These are phyloP conservation scores for Agrilus mali DNA, from an alignment of 2,888 invertebrate genomes.

Conservation along the genomic window DNA sequence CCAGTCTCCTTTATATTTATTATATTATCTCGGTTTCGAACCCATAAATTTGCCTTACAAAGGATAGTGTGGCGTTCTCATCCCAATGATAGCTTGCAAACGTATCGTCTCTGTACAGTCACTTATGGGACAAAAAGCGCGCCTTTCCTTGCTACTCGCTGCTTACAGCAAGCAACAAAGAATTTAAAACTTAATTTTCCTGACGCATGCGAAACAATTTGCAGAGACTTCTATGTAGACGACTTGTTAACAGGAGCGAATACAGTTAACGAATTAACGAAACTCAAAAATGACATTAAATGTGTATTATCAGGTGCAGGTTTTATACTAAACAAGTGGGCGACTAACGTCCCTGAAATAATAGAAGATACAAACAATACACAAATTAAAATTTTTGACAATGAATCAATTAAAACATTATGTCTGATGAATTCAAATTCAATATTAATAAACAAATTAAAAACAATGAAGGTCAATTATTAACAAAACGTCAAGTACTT, in stretches of 20 bases:
- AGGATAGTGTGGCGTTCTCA: not conserved
- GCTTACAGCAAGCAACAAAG: constrained; percentile 1
- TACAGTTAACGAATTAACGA: not conserved
- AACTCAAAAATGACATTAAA: not conserved
- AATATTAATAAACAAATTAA: too few relatives aligned
- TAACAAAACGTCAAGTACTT: too few relatives aligned
- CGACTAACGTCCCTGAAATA: not conserved
- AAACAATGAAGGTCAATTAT: too few relatives aligned
- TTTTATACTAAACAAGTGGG: not conserved
- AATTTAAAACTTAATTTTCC: not conserved
- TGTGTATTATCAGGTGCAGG: not conserved
- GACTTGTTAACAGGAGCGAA: constrained; percentile 14
- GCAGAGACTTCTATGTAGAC: constrained; percentile 19
- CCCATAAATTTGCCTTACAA: not conserved
- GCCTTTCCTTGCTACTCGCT: constrained; percentile 2
- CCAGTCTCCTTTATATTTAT: too few relatives aligned
- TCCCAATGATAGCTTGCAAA: not conserved
- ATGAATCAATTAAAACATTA: not conserved
- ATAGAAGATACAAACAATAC: not conserved
- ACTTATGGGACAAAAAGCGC: constrained; percentile 5
- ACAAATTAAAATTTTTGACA: not conserved
- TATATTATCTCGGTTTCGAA: not conserved
- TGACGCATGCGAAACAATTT: constrained; percentile 1
- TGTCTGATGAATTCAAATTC: not conserved
- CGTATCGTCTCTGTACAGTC: constrained; percentile 1